phyloP scores from a whole-genome alignment of 2,113 vertebrate species.

The Thymallus thymallus region DNA sequence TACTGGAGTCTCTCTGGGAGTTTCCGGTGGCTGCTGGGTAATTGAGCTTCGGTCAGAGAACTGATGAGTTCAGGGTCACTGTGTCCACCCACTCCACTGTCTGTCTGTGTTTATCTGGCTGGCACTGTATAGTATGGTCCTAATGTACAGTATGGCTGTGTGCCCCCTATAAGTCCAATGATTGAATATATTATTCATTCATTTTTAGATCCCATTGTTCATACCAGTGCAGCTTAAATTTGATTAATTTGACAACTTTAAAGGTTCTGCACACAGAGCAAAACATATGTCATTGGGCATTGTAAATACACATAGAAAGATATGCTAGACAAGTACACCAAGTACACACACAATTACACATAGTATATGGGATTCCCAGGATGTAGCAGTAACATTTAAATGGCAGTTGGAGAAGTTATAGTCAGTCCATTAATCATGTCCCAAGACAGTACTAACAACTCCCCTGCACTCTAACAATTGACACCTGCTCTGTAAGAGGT shows the following conservation, averaged over 20 bases:
- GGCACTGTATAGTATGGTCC: neutral
- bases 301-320: neutral
- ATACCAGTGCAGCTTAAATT: constrained; percentile 13
- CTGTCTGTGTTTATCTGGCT: constrained; percentile 25
- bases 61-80: constrained; percentile 30
- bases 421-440: constrained; percentile 21
- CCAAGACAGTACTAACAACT: neutral
- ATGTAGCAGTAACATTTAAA: neutral
- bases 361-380: neutral
- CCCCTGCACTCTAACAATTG: constrained; percentile 2
- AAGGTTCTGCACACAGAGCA: neutral
- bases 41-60: constrained; percentile 44
- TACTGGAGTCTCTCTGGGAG: neutral
- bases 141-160: no score
- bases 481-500: neutral
- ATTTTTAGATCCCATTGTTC: constrained; percentile 25
- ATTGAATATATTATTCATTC: constrained; percentile 39
- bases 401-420: constrained; percentile 2
- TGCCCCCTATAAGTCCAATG: constrained; percentile 20
- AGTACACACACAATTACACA: neutral
- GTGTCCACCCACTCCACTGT: constrained; percentile 21
- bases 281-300: neutral
- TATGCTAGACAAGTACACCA: neutral
- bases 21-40: constrained; percentile 34
- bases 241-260: neutral